Base-by-base conservation (phyloP, 2,888 invertebrate species). In the Eustalomyia histrio region DNA sequence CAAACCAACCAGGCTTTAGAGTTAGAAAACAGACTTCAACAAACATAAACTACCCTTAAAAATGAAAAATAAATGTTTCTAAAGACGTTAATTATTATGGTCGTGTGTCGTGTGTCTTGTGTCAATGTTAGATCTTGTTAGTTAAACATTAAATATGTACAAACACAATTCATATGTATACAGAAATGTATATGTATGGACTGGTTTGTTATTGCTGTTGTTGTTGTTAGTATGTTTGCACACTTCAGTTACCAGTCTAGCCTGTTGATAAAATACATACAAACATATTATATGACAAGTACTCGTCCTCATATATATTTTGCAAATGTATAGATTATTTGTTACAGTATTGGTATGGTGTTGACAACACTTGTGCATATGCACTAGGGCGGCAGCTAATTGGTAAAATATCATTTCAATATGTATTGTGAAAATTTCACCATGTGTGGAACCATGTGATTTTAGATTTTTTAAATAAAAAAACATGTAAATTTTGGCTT, bases 41-140 rank as follows among this genome's bases (percentile, higher is more conserved):
- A 55, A 35, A 43, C 57, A 29, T 29, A 33, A 71, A 61, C 73
- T 74, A 76, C 61, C 81, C 74, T 47, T 71, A 55, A 57, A 55
- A 24, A 55, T 17, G 63, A 39, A 67, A 69, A 69, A 74, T 78
- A 67, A 72, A 76, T 52, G 71, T 65, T 75, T 71, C 74, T 84
- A 84, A 87, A 85, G 86, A 88, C 87, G 88, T 88, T 88, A 88
- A 88, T 88, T 88, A 88, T 88, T 88, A 87, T 88, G 87, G 87
- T 87, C 86, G 88, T n/a, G n/a, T n/a, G n/a, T 86, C 88, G 87
- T 88, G 86, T 86, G 87, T 83, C 83, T 83, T 84, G 64, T 82
- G 84, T 85, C 79, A 80, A 78, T 81, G 74, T 78, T 75, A 58
- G 71, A 72, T 71, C 78, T 78, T 81, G 71, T 78, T 81, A 78